Evolutionary conservation across 2,113 vertebrate species (phyloP).

Genomic region (Diadophis punctatus): DNA sequence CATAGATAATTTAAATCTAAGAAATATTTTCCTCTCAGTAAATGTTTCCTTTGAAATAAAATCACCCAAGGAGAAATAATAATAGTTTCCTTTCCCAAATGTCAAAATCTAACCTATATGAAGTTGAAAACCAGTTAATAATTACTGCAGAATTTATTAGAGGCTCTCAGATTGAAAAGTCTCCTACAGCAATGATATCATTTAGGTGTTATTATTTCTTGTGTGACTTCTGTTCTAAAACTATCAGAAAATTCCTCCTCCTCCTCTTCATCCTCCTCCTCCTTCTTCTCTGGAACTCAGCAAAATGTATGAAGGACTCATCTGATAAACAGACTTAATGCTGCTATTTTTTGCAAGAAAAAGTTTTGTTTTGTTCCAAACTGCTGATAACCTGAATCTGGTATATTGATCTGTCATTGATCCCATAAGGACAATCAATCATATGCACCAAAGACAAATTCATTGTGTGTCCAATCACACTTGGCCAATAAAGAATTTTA

Average conservation of each 20-base stretch:
- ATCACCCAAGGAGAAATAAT: conserved; percentile 3
- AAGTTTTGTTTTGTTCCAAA: background rate
- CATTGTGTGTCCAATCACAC: too few species aligned
- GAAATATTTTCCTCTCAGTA: background rate
- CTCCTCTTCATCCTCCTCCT: background rate
- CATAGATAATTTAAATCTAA: conserved; percentile 12
- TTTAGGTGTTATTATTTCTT: background rate
- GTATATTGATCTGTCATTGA: background rate
- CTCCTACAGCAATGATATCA: background rate
- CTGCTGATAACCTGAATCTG: background rate
- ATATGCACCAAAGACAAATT: too few species aligned
- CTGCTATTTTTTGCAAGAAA: background rate
- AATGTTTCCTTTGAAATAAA: conserved; percentile 27
- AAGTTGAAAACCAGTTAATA: conserved; percentile 16
- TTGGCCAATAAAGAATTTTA: too few species aligned
- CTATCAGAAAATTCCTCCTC: background rate
- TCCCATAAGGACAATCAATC: background rate
- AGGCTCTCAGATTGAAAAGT: conserved; percentile 1
- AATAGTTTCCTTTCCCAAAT: conserved; percentile 16
- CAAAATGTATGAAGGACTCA: background rate
- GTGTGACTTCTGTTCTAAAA: conserved; percentile 1
- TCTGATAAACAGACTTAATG: background rate
- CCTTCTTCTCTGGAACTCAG: background rate
- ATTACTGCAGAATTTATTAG: background rate
- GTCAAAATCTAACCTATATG: conserved; percentile 4